Evolutionary conservation across 2,113 vertebrate species (phyloP), one percentile per base, ranked within the genome.

Genomic region (Sphyrna mokarran): DNA sequence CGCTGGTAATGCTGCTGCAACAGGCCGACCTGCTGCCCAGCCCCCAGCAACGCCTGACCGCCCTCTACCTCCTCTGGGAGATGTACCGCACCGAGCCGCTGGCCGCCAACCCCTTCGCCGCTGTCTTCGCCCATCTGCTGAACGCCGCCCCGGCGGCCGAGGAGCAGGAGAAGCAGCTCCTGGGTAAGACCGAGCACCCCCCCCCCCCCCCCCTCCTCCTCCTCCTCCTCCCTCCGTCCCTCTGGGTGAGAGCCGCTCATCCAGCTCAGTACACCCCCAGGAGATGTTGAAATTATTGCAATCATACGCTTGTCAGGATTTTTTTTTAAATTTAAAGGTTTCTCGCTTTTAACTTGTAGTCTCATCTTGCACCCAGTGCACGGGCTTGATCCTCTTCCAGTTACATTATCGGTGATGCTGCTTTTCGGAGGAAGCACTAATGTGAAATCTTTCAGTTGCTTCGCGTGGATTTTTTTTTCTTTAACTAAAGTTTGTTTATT

Each of bases 11-110:
- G 97, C 98, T 99, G 48, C 98, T 99, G 16, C 99, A 99, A 97
- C 99, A 99, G 98, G 99, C 99, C 0, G 99, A 99, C 97, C 97
- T 99, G 95, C 97, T 99, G 96, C 99, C 99, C 96, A 98, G 98
- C 96, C 98, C 98, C 13, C 98, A 99, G 69, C 99, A 99, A 98
- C 98, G 99, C 91, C 98, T 99, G 96, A 99, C 98, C 0, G 99
- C 99, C 0, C 98, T 99, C 96, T 99, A 99, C 97, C 98, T 99
- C n/a, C 98, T 99, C 0, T 99, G 99, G 99, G 99, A 99, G 98
- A 99, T 99, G 99, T 99, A 99, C 97, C 98, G 99, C 95, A 99
- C 99, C 94, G 99, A 99, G 97, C 99, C 99, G 69, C 98, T 99
- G 18, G 99, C 99, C 16, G 98, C 98, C 16, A 99, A 99, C 97